These are phyloP conservation scores for Drosophila maculinotata DNA, from an alignment of 2,888 invertebrate species.

Conservation along the genomic window DNA sequence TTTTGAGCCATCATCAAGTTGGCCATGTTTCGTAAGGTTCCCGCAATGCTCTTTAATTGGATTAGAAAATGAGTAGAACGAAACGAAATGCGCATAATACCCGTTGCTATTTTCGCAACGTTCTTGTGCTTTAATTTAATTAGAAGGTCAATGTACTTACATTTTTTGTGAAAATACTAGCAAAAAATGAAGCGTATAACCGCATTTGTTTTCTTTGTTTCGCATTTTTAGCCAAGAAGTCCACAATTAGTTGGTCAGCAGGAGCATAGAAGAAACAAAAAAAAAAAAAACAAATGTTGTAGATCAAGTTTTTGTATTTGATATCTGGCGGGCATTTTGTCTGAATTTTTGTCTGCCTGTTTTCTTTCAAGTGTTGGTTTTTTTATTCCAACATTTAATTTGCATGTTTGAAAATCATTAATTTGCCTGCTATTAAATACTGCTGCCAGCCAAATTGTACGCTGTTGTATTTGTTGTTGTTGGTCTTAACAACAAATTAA, in stretches of 20 bases:
- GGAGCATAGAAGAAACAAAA: constrained; percentile 13
- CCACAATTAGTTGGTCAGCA: constrained; percentile 55
- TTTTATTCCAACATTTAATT: constrained; percentile 53
- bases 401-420: constrained; percentile 68
- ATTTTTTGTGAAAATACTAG: too few relatives aligned
- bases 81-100: constrained; percentile 59
- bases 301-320: constrained; percentile 53
- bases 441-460: constrained; percentile 55
- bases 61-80: constrained; percentile 60
- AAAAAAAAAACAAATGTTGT: constrained; percentile 37
- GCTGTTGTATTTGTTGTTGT: constrained; percentile 33
- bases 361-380: constrained; percentile 31
- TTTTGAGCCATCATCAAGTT: constrained; percentile 29
- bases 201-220: constrained; percentile 15
- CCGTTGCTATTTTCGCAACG: constrained; percentile 58
- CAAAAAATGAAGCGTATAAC: constrained; percentile 25
- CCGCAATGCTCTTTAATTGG: constrained; percentile 67
- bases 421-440: constrained; percentile 58
- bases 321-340: constrained; percentile 37
- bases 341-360: constrained; percentile 15
- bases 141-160: constrained; percentile 71
- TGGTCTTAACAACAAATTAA: constrained; percentile 42
- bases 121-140: constrained; percentile 65
- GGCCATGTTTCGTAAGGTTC: constrained; percentile 55
- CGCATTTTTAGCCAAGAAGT: constrained; percentile 36